Percentiles rank a stretch among this genome's conserved stretches.
phyloP scores from a whole-genome alignment of 2,113 vertebrate genomes.

The Apodemus sylvaticus region DNA sequence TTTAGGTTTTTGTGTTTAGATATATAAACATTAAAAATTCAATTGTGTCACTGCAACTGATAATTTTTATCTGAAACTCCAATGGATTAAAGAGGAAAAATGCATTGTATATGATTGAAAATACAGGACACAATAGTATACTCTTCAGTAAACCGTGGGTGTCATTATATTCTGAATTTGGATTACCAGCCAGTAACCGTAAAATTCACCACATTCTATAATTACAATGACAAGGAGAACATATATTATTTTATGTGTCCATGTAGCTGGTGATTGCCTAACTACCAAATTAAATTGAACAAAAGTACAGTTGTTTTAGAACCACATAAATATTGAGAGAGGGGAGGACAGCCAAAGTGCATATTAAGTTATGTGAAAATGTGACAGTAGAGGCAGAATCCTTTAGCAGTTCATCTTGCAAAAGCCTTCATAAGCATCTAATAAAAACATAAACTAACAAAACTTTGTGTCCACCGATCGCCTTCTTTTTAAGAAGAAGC shows the following conservation, averaged over 20 bases:
- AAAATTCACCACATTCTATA: slow-evolving; percentile 20
- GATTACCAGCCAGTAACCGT: neutral
- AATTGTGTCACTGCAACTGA: neutral
- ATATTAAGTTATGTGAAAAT: neutral
- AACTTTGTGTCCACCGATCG: neutral
- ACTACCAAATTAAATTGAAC: neutral
- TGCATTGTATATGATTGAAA: neutral
- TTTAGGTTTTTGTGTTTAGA: neutral
- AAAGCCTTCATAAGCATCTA: neutral
- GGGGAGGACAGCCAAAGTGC: neutral
- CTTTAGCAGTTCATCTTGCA: neutral
- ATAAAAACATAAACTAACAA: neutral
- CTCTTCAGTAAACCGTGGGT: neutral
- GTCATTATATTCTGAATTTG: neutral
- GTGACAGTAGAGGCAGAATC: neutral
- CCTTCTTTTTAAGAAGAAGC: neutral
- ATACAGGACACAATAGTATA: neutral
- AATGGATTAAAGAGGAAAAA: neutral
- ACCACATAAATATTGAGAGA: neutral
- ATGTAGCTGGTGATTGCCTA: neutral
- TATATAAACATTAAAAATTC: slow-evolving; percentile 38
- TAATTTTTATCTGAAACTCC: neutral
- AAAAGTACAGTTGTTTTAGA: neutral
- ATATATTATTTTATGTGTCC: neutral
- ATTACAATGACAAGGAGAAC: slow-evolving; percentile 2